Percentiles rank a stretch among this genome's conserved stretches.
Conservation (phyloP, 2,888 invertebrate genomes). For the Cephus pygmeus region DNA sequence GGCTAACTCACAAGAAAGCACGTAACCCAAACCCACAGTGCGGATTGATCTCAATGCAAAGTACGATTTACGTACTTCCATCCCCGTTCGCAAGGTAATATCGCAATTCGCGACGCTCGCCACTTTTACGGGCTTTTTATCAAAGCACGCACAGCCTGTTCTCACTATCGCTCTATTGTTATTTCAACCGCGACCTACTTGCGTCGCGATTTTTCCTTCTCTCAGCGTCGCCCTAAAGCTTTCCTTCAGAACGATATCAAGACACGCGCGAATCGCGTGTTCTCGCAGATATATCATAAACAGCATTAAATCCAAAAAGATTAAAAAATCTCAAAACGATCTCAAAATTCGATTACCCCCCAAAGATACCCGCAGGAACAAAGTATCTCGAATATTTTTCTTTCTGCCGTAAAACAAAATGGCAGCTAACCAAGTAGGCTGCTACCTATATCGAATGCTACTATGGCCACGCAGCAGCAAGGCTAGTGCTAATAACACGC, state of each 20-base stretch:
- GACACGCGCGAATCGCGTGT: slow-evolving; percentile 1
- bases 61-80: not conserved
- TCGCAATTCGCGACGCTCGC: slow-evolving; percentile 7
- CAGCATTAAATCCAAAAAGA: not conserved
- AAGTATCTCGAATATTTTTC: not conserved
- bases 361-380: no score
- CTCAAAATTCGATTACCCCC: no score
- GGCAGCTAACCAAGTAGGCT: not conserved
- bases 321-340: not conserved
- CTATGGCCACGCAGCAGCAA: not conserved
- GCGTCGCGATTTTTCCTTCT: slow-evolving; percentile 49
- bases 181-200: slow-evolving; percentile 55
- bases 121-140: slow-evolving; percentile 34
- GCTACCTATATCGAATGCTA: not conserved
- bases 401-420: not conserved
- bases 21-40: not conserved
- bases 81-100: not conserved
- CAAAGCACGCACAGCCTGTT: slow-evolving; percentile 51
- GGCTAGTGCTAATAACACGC: slow-evolving; percentile 53
- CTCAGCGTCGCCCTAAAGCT: slow-evolving; percentile 14
- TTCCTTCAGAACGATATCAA: not conserved
- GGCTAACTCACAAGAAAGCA: not conserved
- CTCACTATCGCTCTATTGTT: slow-evolving; percentile 54
- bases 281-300: not conserved
- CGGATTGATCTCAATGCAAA: not conserved